These are phyloP conservation scores for Trichogramma pretiosum DNA, from an alignment of 1,140 invertebrate genomes.

Conservation along the genomic window DNA sequence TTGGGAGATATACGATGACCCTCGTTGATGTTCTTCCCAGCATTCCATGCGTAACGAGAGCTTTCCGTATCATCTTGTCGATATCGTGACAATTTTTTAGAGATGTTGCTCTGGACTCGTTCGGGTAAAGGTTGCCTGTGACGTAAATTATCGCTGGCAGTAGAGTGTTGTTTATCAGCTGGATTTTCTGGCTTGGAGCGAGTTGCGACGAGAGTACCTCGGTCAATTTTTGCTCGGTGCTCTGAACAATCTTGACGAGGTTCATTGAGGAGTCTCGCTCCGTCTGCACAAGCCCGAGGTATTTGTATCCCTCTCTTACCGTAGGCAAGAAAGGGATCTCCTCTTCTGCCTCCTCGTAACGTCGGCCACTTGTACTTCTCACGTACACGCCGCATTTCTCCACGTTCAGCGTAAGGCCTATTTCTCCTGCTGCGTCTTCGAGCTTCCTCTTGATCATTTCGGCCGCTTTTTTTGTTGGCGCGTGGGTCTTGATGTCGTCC, in stretches of 20 bases:
- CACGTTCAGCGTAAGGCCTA: constrained; percentile 20
- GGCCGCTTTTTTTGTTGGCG: constrained; percentile 10
- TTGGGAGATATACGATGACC: constrained; percentile 1
- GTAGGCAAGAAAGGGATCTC: constrained; percentile 13
- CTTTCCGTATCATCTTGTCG: constrained; percentile 3
- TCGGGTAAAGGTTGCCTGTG: constrained; percentile 2
- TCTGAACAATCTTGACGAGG: constrained; percentile 6
- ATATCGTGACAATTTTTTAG: constrained; percentile 7
- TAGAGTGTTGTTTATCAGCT: constrained; percentile 3
- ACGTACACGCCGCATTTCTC: not conserved
- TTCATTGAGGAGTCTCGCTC: constrained; percentile 14
- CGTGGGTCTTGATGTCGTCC: constrained; percentile 28
- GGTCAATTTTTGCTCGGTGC: too few species aligned
- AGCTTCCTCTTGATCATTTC: constrained; percentile 13
- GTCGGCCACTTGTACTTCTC: not conserved
- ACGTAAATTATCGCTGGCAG: constrained; percentile 7
- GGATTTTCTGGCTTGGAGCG: constrained; percentile 11
- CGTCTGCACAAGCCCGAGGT: constrained; percentile 20
- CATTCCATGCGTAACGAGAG: not conserved
- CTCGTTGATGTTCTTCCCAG: constrained; percentile 1
- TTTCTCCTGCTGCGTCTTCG: constrained; percentile 11
- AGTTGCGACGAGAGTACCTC: constrained; percentile 19
- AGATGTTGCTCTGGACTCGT: not conserved
- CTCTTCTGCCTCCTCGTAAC: not conserved
- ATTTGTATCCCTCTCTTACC: constrained; percentile 20